Evolutionary conservation across 2,888 invertebrate genomes (phyloP).

Genomic region (Fragum sueziense): DNA sequence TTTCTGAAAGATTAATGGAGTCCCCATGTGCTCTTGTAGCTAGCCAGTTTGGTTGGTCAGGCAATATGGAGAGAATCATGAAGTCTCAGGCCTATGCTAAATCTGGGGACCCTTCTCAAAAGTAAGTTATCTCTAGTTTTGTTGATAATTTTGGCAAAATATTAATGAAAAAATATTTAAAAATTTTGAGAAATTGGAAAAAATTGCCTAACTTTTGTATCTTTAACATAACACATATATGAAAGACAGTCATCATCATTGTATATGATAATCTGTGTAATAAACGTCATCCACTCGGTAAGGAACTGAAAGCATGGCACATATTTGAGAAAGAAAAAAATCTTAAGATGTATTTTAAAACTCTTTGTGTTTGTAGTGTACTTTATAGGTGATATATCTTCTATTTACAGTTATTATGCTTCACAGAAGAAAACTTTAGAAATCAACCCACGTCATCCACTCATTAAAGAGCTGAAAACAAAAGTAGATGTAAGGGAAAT

Average conservation of each 20-base stretch:
- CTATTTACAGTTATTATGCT: constrained; percentile 78
- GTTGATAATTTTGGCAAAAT: background rate
- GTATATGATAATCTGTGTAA: no score
- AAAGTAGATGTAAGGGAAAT: constrained; percentile 85
- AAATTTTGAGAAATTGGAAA: no score
- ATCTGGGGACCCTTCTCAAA: constrained; percentile 88
- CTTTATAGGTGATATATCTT: no score
- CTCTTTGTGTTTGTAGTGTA: no score
- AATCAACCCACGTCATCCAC: constrained; percentile 98
- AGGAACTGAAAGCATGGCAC: no score
- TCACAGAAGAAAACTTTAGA: constrained; percentile 94
- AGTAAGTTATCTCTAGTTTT: constrained; percentile 79
- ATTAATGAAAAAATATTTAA: no score
- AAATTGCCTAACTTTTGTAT: no score
- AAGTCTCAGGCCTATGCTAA: constrained; percentile 96
- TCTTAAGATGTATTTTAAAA: no score
- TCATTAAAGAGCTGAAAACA: constrained; percentile 94
- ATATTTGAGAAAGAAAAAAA: no score
- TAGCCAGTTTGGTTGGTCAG: constrained; percentile 98
- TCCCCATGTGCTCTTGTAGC: constrained; percentile 99
- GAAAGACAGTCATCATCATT: no score
- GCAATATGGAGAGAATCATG: constrained; percentile 99
- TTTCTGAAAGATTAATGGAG: constrained; percentile 93
- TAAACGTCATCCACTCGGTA: no score
- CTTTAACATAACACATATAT: no score